These are phyloP conservation scores for Drosophila nasuta DNA, from an alignment of 1,140 invertebrate species.

Conservation along the genomic window DNA sequence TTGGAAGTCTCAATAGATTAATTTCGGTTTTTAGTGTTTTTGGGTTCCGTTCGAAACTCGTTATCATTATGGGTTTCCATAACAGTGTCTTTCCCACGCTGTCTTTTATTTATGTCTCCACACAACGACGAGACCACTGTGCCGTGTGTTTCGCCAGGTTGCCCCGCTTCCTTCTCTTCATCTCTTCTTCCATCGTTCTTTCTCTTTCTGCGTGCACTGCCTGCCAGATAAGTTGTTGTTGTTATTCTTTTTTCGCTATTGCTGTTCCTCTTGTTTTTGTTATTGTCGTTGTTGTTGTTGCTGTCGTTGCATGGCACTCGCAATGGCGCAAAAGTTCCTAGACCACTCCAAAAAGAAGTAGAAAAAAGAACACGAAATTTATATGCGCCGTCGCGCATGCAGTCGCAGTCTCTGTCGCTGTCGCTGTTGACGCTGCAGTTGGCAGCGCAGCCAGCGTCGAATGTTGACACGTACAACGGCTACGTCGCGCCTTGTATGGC, in stretches of 20 bases:
- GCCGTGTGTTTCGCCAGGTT: conserved; percentile 37
- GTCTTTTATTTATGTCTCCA: conserved; percentile 46
- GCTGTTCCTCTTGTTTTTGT: conserved; percentile 29
- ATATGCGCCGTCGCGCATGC: conserved; percentile 82
- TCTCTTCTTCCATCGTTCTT: not conserved
- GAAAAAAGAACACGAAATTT: conserved; percentile 77
- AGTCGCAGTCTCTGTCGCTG: conserved; percentile 36
- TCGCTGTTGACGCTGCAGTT: conserved; percentile 19
- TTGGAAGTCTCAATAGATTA: conserved; percentile 22
- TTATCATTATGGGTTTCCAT: conserved; percentile 42
- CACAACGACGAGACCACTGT: conserved; percentile 61
- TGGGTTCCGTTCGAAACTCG: conserved; percentile 16
- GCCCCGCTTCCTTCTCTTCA: not conserved
- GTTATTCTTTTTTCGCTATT: too few relatives aligned
- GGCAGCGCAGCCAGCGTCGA: conserved; percentile 64
- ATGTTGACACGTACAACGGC: conserved; percentile 74
- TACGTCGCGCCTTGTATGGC: conserved; percentile 79
- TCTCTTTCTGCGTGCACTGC: conserved; percentile 39
- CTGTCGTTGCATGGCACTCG: conserved; percentile 72
- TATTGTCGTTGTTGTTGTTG: conserved; percentile 52
- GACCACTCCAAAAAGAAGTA: conserved; percentile 70
- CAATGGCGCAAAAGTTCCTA: conserved; percentile 80
- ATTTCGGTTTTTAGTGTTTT: conserved; percentile 23
- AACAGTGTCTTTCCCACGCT: conserved; percentile 55
- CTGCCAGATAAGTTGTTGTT: conserved; percentile 64